Percentiles rank a stretch among this genome's conserved stretches.
These are phyloP conservation scores for Malurus elegans DNA, from an alignment of 2,113 vertebrate species.

Conservation along the genomic window DNA sequence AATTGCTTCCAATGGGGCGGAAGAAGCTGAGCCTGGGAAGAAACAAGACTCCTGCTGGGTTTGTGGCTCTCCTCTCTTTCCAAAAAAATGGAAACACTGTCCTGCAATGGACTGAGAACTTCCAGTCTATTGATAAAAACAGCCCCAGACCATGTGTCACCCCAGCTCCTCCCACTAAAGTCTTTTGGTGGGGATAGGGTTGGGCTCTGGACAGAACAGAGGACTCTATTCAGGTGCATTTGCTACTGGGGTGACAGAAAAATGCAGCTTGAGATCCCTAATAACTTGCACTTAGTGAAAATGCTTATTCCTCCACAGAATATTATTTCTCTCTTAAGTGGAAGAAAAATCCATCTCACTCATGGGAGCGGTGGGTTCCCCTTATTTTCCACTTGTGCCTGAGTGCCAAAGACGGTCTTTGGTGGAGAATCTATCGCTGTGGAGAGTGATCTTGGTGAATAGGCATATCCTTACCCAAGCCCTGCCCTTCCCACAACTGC, in stretches of 20 bases:
- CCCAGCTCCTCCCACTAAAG: neutral
- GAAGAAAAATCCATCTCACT: neutral
- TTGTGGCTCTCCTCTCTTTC: neutral
- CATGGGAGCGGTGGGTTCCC: neutral
- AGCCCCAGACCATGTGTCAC: accelerated
- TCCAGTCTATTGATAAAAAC: neutral
- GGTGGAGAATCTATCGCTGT: neutral
- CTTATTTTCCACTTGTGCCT: neutral
- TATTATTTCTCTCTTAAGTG: neutral
- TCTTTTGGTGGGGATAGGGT: accelerated
- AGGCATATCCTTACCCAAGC: neutral
- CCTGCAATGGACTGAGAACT: neutral
- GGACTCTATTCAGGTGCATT: neutral
- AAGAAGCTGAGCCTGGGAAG: neutral
- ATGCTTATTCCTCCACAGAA: neutral
- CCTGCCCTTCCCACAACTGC: neutral
- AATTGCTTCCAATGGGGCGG: neutral
- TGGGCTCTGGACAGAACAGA: neutral
- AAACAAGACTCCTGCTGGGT: neutral
- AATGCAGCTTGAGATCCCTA: neutral
- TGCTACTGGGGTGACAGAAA: neutral
- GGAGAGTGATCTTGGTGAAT: neutral
- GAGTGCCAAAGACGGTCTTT: neutral
- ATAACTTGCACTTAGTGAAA: neutral
- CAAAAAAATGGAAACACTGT: neutral